Evolutionary conservation across 2,797 vertebrate genomes (phyloP).

Genomic region (Rhincodon typus): DNA sequence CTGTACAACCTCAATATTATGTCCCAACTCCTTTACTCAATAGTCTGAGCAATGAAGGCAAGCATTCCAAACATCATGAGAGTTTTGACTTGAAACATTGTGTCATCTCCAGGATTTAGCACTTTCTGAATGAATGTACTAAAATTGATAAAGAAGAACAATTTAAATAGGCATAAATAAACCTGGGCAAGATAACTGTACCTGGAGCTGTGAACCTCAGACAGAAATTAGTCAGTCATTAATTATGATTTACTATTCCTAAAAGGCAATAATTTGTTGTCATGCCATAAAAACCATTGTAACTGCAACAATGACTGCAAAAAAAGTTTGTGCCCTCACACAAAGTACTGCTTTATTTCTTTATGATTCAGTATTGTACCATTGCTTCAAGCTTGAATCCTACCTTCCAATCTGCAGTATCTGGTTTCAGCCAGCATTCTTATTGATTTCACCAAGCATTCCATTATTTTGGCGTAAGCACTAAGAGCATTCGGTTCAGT

Average conservation of each 20-base stretch:
- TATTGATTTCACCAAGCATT: conserved; percentile 29
- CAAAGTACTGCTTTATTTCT: neutral
- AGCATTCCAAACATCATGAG: neutral
- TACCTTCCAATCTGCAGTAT: neutral
- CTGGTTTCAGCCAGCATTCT: neutral
- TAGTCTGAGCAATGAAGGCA: no score
- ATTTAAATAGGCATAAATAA: neutral
- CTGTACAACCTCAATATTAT: no score
- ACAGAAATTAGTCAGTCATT: neutral
- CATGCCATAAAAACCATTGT: neutral
- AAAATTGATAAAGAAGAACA: neutral
- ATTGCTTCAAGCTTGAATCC: neutral
- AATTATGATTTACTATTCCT: neutral
- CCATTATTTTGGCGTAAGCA: neutral
- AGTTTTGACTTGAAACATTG: neutral
- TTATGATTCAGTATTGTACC: neutral
- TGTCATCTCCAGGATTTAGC: neutral
- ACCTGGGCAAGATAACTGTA: neutral
- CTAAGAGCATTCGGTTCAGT: neutral
- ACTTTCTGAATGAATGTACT: neutral
- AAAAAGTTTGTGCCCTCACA: neutral
- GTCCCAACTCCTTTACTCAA: no score
- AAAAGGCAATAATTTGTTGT: neutral
- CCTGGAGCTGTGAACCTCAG: neutral
- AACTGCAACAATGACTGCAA: neutral